Evolutionary conservation across 2,888 invertebrate genomes (phyloP), one percentile per base, ranked within the genome.

Genomic region (Drosophila tanythrix): DNA sequence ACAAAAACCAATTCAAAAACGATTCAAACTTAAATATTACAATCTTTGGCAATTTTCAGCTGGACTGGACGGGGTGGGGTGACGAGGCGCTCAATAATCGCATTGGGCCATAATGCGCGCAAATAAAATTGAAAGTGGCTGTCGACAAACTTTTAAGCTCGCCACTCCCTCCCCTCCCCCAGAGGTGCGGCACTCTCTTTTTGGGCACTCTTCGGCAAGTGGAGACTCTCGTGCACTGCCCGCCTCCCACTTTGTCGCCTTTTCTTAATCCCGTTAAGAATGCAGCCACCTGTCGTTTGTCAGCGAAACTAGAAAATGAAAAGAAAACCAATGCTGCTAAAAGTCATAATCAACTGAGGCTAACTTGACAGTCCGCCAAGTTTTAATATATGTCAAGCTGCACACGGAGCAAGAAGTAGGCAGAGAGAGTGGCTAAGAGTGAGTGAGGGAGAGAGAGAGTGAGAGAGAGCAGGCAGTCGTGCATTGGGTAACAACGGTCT

Each of bases 121-220:
- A 79, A 87, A 82, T 89, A 89, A 87, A 87, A 89, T 68, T 70
- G 87, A 89, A 87, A 89, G 87, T 88, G 80, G 66, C 74, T 74
- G 74, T 72, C 68, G 71, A 60, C 72, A 70, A 36, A 18, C 36
- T 40, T 43, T 43, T 25, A 21, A 40, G 13, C 25, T 25, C 13
- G 27, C 58, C 21, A 15, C 48, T 35, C 29, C 31, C 40, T 50
- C 31, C 51, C 31, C 38, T 21, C 59, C 59, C n/a, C 48, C 0
- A 40, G 38, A 65, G 43, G 31, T 25, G 11, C 2, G 15, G 11
- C 53, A 35, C 25, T 36, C 52, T 33, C 33, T 29, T 48, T 40
- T 6, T 25, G 0, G 2, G 0, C 53, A 11, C 27, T 57, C 50
- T 59, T 8, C 18, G 29, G 18, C 53, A 46, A 18, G 55, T 56